phyloP scores from a whole-genome alignment of 2,888 invertebrate species.

The Caenorhabditis becei region DNA sequence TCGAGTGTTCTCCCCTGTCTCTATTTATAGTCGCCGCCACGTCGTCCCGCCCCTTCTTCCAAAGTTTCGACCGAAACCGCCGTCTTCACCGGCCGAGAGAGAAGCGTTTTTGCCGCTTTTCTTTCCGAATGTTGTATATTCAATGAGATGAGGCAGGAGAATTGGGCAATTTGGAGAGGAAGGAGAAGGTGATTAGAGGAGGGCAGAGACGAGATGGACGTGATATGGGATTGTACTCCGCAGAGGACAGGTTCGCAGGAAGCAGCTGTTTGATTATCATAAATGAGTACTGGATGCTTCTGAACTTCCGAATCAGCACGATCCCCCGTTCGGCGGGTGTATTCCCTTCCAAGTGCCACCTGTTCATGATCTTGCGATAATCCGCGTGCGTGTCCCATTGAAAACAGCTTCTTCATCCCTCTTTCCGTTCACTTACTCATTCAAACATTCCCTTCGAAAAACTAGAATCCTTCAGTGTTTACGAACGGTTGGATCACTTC shows the following conservation, averaged over 20 bases:
- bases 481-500: conserved; percentile 9
- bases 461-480: conserved; percentile 10
- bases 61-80: conserved; percentile 20
- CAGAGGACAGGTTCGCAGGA: conserved; percentile 14
- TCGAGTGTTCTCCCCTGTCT: conserved; percentile 1
- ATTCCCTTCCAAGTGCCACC: not conserved
- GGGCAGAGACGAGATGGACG: conserved; percentile 2
- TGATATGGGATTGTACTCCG: conserved; percentile 21
- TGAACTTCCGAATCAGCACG: no score
- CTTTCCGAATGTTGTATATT: conserved; percentile 40
- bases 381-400: not conserved
- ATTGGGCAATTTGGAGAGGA: conserved; percentile 38
- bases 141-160: conserved; percentile 44
- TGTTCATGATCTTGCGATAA: not conserved
- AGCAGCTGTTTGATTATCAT: conserved; percentile 17
- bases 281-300: not conserved
- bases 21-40: conserved; percentile 28
- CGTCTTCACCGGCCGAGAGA: conserved; percentile 14
- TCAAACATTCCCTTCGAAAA: not conserved
- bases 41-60: not conserved
- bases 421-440: not conserved
- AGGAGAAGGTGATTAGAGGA: conserved; percentile 23
- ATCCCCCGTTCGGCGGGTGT: no score
- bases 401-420: not conserved
- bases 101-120: conserved; percentile 9